These are phyloP conservation scores for Artibeus jamaicensis DNA, from an alignment of 2,797 vertebrate genomes.

Conservation along the genomic window DNA sequence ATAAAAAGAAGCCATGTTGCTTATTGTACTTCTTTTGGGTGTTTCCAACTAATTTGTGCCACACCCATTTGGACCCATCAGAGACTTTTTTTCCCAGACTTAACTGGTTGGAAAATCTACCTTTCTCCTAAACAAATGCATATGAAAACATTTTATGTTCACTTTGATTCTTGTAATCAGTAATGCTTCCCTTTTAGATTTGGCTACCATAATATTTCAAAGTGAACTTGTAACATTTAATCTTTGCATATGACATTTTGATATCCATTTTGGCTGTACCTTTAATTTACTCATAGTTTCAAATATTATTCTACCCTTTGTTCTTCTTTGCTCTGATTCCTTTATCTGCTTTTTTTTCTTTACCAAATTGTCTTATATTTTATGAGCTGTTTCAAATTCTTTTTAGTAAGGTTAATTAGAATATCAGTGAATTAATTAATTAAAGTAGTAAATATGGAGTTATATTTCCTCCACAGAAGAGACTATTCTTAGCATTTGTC, in stretches of 20 bases:
- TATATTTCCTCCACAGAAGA: neutral
- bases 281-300: neutral
- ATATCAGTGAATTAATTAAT: neutral
- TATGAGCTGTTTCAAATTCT: slow-evolving; percentile 3
- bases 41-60: neutral
- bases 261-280: neutral
- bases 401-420: neutral
- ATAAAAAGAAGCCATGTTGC: neutral
- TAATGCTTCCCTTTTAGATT: neutral
- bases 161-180: neutral
- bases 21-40: neutral
- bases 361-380: slow-evolving; percentile 18
- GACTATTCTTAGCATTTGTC: neutral
- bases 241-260: neutral
- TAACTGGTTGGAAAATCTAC: neutral
- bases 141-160: neutral
- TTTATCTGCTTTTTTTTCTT: slow-evolving; percentile 13
- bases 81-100: neutral
- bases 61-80: neutral
- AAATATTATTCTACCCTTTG: neutral
- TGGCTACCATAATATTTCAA: neutral
- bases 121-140: neutral
- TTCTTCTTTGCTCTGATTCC: neutral
- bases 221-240: neutral
- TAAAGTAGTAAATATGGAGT: neutral